A percentile compares a stretch with the other conserved stretches of the same genome.
phyloP scores from a whole-genome alignment of 2,888 invertebrate species.

The Poecilus cupreus region DNA sequence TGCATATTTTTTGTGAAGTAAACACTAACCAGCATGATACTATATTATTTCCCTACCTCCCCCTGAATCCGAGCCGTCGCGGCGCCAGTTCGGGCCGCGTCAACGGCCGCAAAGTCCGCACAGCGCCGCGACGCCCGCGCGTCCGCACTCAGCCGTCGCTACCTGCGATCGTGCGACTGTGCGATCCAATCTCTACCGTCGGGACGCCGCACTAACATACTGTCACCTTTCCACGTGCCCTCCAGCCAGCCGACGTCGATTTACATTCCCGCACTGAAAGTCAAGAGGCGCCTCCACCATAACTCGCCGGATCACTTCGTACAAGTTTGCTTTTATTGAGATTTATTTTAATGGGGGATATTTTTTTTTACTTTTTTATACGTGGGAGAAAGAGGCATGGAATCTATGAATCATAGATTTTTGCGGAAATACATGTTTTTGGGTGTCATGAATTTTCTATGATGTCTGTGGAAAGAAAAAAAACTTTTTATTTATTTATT shows the following conservation, averaged over 20 bases:
- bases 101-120: conserved; percentile 25
- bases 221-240: background rate
- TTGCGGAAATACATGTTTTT: too few species aligned
- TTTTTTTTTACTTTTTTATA: too few species aligned
- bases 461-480: too few species aligned
- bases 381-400: too few species aligned
- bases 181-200: background rate
- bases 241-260: background rate
- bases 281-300: background rate
- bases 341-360: too few species aligned
- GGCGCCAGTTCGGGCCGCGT: conserved; percentile 19
- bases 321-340: too few species aligned
- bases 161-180: conserved; percentile 1
- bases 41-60: background rate
- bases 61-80: background rate
- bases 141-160: conserved; percentile 15
- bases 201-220: background rate
- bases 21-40: background rate
- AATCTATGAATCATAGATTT: too few species aligned
- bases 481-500: too few species aligned
- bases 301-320: background rate
- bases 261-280: background rate
- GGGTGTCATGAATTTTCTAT: too few species aligned
- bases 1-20: too few species aligned
- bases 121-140: conserved; percentile 12